Conservation (phyloP, 2,797 vertebrate genomes). For the Argyrosomus regius region DNA sequence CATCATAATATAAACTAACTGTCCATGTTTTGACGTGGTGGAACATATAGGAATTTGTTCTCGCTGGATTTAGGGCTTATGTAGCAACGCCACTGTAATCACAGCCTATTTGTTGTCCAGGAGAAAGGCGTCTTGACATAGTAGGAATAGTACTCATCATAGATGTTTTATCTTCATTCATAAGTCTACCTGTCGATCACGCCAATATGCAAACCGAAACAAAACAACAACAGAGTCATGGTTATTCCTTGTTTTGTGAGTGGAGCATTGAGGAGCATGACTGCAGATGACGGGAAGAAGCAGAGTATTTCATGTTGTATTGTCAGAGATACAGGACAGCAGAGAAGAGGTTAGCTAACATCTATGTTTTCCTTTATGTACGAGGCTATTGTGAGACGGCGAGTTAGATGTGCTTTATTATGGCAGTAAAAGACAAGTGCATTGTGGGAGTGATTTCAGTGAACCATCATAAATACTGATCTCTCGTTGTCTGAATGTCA, state of each 20-base stretch:
- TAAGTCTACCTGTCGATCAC: no score
- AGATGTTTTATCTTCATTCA: no score
- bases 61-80: neutral
- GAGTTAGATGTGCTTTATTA: neutral
- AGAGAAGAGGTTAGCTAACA: no score
- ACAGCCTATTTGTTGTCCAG: neutral
- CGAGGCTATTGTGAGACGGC: neutral
- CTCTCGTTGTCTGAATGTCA: neutral
- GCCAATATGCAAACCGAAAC: no score
- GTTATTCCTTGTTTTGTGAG: neutral
- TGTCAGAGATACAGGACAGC: no score
- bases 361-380: no score
- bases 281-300: no score
- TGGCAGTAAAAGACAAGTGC: rapidly evolving
- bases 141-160: no score
- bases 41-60: neutral
- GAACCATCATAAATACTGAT: neutral
- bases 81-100: neutral
- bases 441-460: neutral
- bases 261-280: no score
- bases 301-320: no score
- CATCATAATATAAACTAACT: neutral
- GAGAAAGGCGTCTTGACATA: no score
- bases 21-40: neutral
- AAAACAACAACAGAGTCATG: no score